phyloP scores from a whole-genome alignment of 2,113 vertebrate species.

The Sander lucioperca region DNA sequence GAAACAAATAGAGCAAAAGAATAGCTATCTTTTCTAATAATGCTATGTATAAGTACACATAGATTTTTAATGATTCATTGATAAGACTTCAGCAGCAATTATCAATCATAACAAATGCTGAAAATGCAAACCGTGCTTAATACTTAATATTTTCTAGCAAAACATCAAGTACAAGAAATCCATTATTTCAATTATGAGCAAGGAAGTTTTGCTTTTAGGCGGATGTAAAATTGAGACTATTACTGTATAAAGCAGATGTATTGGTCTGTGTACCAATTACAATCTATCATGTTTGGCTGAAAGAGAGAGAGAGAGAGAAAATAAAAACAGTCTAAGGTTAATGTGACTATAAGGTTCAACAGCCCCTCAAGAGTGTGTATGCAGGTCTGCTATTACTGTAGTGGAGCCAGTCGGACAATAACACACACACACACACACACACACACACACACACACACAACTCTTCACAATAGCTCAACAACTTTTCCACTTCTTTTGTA shows the following conservation, averaged over 20 bases:
- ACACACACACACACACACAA: slow-evolving; percentile 32
- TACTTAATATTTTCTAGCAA: slow-evolving; percentile 27
- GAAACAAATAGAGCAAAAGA: slow-evolving; percentile 24
- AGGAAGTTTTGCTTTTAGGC: slow-evolving; percentile 48
- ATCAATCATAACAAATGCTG: slow-evolving; percentile 46
- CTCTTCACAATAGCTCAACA: slow-evolving; percentile 22
- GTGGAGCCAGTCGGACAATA: slow-evolving; percentile 30
- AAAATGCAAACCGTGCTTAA: slow-evolving; percentile 50
- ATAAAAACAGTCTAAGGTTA: slow-evolving; percentile 60
- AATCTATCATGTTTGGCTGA: slow-evolving; percentile 49
- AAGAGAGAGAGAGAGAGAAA: slow-evolving; percentile 12
- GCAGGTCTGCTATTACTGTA: slow-evolving; percentile 37
- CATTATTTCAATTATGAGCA: slow-evolving; percentile 60
- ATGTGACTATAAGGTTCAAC: slow-evolving; percentile 63
- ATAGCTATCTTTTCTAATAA: slow-evolving; percentile 40
- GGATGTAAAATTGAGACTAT: slow-evolving; percentile 56
- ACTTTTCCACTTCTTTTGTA: slow-evolving; percentile 34
- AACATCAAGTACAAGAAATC: slow-evolving; percentile 54
- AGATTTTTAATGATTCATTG: slow-evolving; percentile 14
- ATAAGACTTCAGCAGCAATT: slow-evolving; percentile 48
- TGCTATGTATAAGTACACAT: slow-evolving; percentile 20
- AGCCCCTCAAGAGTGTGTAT: slow-evolving; percentile 46
- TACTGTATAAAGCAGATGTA: slow-evolving; percentile 53
- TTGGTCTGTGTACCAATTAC: slow-evolving; percentile 59
- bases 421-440: background rate